Base-by-base conservation (phyloP, 92 coral and sea anemone genomes). In the Parazoanthus atlanticus region DNA sequence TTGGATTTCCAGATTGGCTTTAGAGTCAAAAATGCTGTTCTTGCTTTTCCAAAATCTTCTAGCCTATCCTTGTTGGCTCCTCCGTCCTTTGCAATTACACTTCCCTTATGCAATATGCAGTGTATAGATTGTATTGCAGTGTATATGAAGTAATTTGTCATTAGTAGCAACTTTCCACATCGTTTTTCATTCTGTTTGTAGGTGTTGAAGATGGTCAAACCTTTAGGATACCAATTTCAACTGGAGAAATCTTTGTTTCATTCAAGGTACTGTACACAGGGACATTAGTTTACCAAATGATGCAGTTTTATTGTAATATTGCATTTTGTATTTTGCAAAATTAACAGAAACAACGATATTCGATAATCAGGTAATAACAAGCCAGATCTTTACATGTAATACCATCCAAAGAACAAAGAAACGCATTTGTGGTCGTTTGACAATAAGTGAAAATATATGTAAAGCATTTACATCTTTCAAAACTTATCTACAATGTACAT, bases 131-230 rank as follows among this genome's bases (percentile, higher is more conserved):
- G 2, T 36, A 30, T n/a, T 58, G 0, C 67, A 56, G 23, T 84
- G 33, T 46, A 16, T 58, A 30, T 54, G 3, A 73, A 71, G 82
- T 28, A 19, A 16, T 2, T 66, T 52, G 3, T 52, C 58, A 52
- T 12, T 15, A 12, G 0, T 13, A 80, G 1, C 0, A 31, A 3
- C 17, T 23, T 49, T 67, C 58, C 58, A 52, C 58, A 52, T 52
- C 2, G 33, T 46, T 61, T 21, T 30, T 25, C 15, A n/a, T 58
- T 12, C 34, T 80, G 30, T 61, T 25, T 21, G 21, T 23, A 97
- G 99, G 99, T 61, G 95, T 97, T 85, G 99, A 97, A 47, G 92
- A 97, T 93, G 98, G 97, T 6, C 99, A 97, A 78, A 97, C 98
- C 13, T 95, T 97, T 25, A 90, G 98, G 75, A 92, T 97, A 80